Conservation (phyloP, 2,797 vertebrate genomes). For the Rhodeus uyekii region DNA sequence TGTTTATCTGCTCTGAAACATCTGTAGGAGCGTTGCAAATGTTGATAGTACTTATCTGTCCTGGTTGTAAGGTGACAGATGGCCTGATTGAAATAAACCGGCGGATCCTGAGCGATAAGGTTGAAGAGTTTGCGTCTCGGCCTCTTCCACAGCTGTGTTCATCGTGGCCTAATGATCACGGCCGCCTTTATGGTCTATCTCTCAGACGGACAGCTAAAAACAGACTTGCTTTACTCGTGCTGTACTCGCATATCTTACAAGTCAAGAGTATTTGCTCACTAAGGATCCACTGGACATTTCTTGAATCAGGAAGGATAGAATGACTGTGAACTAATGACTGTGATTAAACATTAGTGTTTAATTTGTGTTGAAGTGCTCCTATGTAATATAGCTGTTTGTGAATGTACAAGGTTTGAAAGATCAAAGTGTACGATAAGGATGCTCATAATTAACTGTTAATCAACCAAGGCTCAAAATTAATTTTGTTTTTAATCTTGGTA, state of each 20-base stretch:
- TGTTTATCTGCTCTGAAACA: slow-evolving; percentile 17
- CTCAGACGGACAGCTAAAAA: neutral
- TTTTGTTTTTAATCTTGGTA: too few relatives aligned
- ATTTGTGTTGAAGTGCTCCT: too few relatives aligned
- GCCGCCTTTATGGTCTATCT: neutral
- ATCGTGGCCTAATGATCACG: neutral
- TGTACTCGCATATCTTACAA: neutral
- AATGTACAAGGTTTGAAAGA: too few relatives aligned
- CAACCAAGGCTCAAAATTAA: too few relatives aligned
- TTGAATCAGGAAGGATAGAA: too few relatives aligned
- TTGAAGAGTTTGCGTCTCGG: slow-evolving; percentile 6
- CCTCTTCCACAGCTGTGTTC: neutral
- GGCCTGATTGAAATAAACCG: slow-evolving; percentile 1
- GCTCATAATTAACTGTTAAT: too few relatives aligned
- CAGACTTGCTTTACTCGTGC: neutral
- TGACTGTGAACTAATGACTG: too few relatives aligned
- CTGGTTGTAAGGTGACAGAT: slow-evolving; percentile 21
- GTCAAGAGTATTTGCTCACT: neutral
- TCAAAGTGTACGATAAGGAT: too few relatives aligned
- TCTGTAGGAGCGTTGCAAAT: slow-evolving; percentile 3
- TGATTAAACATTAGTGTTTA: too few relatives aligned
- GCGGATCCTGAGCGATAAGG: slow-evolving; percentile 1
- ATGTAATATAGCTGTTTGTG: too few relatives aligned
- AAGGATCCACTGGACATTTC: neutral
- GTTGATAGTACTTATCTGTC: neutral